A percentile compares a stretch with the other conserved stretches of the same genome.
phyloP scores from a whole-genome alignment of 2,797 vertebrate genomes.

The Okamejei kenojei region DNA sequence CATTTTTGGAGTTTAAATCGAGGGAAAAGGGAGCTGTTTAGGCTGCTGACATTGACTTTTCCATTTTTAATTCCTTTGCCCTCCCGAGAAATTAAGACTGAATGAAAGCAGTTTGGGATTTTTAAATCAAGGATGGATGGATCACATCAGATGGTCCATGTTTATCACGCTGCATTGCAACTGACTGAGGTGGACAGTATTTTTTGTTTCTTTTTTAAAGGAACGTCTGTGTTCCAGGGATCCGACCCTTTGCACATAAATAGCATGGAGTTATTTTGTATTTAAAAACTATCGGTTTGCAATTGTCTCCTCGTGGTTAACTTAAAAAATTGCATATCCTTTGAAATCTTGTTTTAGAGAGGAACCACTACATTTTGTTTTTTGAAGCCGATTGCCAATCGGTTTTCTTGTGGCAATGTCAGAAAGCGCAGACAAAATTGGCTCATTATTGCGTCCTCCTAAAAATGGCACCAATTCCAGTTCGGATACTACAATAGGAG shows the following conservation, averaged over 20 bases:
- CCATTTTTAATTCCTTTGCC: not conserved
- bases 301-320: not conserved
- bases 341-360: conserved; percentile 47
- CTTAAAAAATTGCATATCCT: conserved; percentile 22
- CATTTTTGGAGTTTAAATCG: not conserved
- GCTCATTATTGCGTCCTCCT: conserved; percentile 63
- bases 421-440: conserved; percentile 55
- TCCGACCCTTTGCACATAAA: conserved; percentile 48
- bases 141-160: conserved; percentile 55
- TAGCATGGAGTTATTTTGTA: conserved; percentile 47
- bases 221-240: conserved; percentile 56
- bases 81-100: not conserved
- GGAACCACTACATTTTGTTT: conserved; percentile 41
- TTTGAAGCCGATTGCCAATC: conserved; percentile 40
- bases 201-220: conserved; percentile 50
- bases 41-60: not conserved
- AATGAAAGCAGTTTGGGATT: conserved; percentile 3
- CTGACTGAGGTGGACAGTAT: conserved; percentile 47
- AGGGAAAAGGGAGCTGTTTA: not conserved
- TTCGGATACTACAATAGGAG: conserved; percentile 76
- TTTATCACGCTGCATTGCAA: conserved; percentile 48
- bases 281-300: conserved; percentile 46
- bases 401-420: conserved; percentile 57
- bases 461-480: conserved; percentile 85
- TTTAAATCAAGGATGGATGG: conserved; percentile 59